Base-by-base conservation (phyloP, 2,888 invertebrate genomes). In the Caenorhabditis uteleia region DNA sequence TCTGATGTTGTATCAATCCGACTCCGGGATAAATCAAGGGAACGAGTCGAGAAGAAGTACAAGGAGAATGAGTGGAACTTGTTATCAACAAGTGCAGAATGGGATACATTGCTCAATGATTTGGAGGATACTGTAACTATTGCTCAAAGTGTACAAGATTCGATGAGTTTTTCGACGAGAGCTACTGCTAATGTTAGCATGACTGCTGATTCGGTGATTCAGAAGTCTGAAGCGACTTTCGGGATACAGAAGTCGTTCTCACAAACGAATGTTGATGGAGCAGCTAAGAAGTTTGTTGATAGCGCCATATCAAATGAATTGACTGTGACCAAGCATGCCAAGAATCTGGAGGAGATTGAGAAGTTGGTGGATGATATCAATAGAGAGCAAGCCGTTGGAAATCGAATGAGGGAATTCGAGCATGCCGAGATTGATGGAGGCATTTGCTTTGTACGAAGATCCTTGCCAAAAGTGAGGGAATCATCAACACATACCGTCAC, bases 41-140 rank as follows among this genome's bases (percentile, higher is more conserved):
- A 69, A 33, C 33, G 61, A n/a, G 62, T 70, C n/a, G 48, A 49
- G 23, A 58, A 65, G 48, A 67, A 65, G n/a, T 61, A 64, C n/a
- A 47, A 68, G 20, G 69, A 69, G 49, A 67, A 70, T 36, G 59
- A 73, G 39, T 69, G 69, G 68, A 73, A 73, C 36, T 34, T 73
- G 10, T 48, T 67, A 26, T 70, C 72, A 18, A 61, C 68, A 8
- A 59, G 62, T 25, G 62, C 77, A 0, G 74, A 72, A 61, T 77
- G 76, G 75, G 68, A 71, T 14, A 65, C 73, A 1, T 58, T 78
- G 23, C 53, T 77, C 16, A 70, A 65, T 34, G 78, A 78, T 39
- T 44, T 78, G 42, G 78, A 77, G 38, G 68, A 74, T 8, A 70
- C 74, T 16, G 51, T 77, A 1, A 72, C 64, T 0, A 65, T 67